Base-by-base conservation (phyloP, 2,113 vertebrate genomes). In the Rafetus swinhoei region DNA sequence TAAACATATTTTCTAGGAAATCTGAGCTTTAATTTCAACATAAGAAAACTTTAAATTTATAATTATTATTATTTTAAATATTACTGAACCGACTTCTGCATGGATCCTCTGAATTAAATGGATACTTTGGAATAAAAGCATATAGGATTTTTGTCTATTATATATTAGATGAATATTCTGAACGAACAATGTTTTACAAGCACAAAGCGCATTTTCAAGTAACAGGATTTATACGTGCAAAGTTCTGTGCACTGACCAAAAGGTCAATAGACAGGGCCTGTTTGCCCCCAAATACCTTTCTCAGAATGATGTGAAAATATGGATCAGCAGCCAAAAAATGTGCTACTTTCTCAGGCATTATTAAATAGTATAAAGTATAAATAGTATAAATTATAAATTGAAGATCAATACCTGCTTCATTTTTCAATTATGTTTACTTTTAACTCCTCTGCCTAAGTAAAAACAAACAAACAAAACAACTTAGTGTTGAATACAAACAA, bases 261-360 rank as follows among this genome's bases (percentile, higher is more conserved):
- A 76, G 86, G n/a, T 86, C 84, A 90, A 93, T 13, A 93, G 29
- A 74, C 7, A 6, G n/a, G 88, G 65, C 79, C 91, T 0, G 14
- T 82, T 91, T 85, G 95, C 50, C 93, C 45, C 93, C 85, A 53
- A 95, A 15, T 85, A 86, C n/a, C 81, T 88, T 95, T 87, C 13
- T 45, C 79, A 82, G 79, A 86, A 77, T 39, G 21, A 50, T 2
- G 79, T 12, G 9, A 90, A 94, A 89, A 82, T 83, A 97, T 90
- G 77, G 93, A 94, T 90, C 87, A 60, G 79, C 65, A 62, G 25
- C n/a, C 4, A 90, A 86, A 85, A 95, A 90, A 85, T 19, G 32
- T 0, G 60, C 53, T 54, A 50, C 29, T 96, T 24, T 62, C 94
- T 91, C 85, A 90, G 84, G 80, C 85, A 94, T 95, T 90, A 93